Percentiles rank a stretch among this genome's conserved stretches.
phyloP scores from a whole-genome alignment of 2,113 vertebrate genomes.

The Ceuthmochares aereus region DNA sequence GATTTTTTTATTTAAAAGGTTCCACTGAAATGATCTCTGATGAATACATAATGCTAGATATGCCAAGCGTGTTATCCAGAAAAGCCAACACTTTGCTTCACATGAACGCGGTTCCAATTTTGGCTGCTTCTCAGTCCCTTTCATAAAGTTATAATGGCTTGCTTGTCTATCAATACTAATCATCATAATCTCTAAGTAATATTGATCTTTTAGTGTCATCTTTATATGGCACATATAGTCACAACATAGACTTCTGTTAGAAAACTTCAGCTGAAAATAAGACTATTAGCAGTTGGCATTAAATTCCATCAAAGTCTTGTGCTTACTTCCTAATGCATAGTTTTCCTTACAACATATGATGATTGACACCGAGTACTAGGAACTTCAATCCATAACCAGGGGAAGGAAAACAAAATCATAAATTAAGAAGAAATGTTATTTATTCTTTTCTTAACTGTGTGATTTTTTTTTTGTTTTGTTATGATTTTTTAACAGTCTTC shows the following conservation, averaged over 20 bases:
- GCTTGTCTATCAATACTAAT: neutral
- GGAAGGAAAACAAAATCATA: neutral
- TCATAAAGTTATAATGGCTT: neutral
- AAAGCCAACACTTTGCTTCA: neutral
- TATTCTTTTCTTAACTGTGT: neutral
- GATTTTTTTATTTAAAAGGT: neutral
- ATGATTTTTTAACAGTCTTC: neutral
- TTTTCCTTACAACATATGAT: neutral
- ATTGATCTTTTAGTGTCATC: conserved; percentile 19
- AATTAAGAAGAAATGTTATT: neutral
- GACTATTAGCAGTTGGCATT: neutral
- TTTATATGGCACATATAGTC: conserved; percentile 22
- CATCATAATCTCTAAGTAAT: neutral
- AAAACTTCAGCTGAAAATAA: conserved; percentile 52
- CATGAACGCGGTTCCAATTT: neutral
- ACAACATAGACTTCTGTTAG: neutral
- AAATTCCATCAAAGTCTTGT: neutral
- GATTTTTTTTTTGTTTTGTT: neutral
- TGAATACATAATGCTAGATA: neutral
- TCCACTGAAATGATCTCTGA: neutral
- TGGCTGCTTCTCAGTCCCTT: neutral
- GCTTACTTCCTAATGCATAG: neutral
- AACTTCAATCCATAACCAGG: neutral
- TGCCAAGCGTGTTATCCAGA: neutral
- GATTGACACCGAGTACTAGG: neutral